Evolutionary conservation across 92 coral and sea anemone genomes (phyloP), one percentile per base, ranked within the genome.

Genomic region (Paragorgia papillata): DNA sequence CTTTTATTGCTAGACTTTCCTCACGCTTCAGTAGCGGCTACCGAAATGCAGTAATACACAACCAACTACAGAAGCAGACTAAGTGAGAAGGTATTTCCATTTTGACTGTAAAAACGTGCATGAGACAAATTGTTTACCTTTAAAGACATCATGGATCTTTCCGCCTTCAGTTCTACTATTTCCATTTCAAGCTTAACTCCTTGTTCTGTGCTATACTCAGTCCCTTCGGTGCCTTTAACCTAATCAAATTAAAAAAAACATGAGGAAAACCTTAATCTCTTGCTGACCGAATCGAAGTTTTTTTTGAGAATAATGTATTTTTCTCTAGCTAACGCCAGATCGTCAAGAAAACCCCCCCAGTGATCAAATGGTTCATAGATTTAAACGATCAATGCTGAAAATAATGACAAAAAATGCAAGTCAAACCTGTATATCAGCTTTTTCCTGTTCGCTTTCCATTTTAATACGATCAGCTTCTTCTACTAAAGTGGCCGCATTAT

Each of bases 161-260:
- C 98, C 15, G 98, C 98, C 66, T 94, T 94, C 63, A 94, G 66
- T 80, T 94, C 98, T 9, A 91, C 96, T 43, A 91, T 82, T 59
- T 94, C 98, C 98, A 94, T 94, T 83, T 94, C 98, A 30, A 94
- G 87, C 74, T 89, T 91, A 74, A 94, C 89, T 39, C 97, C 95
- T 57, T 94, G 95, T n/a, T 94, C 97, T 30, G 98, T 87, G 66
- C 89, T 88, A 73, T 94, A 94, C 80, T 91, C 97, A 17, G 95
- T 88, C 26, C 98, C 97, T 71, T 94, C 98, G 0, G 95, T 97
- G 6, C 94, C 94, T 41, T 94, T 94, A 20, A 94, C 69, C 98
- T 94, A 75, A 28, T 22, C 7, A 3, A 56, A 56, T 13, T 22
- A 63, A 73, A n/a, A 75, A 59, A 20, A 7, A 21, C 55, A 73